phyloP scores from a whole-genome alignment of 2,113 vertebrate genomes.

The Sphyrna mokarran region DNA sequence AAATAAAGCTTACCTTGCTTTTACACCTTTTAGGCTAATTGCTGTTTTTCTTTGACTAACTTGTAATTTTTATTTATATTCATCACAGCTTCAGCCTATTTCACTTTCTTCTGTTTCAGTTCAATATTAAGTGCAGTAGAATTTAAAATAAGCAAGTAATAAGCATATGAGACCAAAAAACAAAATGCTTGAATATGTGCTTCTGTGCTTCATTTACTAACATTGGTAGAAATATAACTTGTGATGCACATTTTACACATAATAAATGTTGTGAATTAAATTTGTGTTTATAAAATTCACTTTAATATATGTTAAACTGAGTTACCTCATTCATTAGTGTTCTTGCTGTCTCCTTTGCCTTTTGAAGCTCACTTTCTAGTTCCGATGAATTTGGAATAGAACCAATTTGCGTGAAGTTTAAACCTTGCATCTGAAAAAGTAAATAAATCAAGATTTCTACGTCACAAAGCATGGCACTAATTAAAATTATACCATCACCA shows the following conservation, averaged over 20 bases:
- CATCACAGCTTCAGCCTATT: background rate
- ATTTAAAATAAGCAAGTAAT: background rate
- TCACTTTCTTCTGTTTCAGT: background rate
- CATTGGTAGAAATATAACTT: background rate
- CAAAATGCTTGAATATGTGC: background rate
- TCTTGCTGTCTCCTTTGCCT: background rate
- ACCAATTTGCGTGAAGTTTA: slow-evolving; percentile 15
- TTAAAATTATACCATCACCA: background rate
- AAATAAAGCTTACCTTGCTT: background rate
- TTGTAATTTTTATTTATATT: background rate
- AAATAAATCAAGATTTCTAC: slow-evolving; percentile 5
- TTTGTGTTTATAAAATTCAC: background rate
- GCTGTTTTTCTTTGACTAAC: background rate
- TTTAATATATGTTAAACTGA: background rate
- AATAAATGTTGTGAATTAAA: background rate
- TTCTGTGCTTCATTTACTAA: background rate
- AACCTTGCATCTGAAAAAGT: slow-evolving; percentile 7
- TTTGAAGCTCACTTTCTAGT: background rate
- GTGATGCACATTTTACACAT: background rate
- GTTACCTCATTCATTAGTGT: background rate
- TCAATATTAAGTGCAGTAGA: background rate
- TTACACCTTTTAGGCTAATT: background rate
- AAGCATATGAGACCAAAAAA: background rate
- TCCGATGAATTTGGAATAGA: background rate
- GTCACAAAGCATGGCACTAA: background rate